Conservation (phyloP, 1,140 invertebrate genomes). For the Papilio glaucus region DNA sequence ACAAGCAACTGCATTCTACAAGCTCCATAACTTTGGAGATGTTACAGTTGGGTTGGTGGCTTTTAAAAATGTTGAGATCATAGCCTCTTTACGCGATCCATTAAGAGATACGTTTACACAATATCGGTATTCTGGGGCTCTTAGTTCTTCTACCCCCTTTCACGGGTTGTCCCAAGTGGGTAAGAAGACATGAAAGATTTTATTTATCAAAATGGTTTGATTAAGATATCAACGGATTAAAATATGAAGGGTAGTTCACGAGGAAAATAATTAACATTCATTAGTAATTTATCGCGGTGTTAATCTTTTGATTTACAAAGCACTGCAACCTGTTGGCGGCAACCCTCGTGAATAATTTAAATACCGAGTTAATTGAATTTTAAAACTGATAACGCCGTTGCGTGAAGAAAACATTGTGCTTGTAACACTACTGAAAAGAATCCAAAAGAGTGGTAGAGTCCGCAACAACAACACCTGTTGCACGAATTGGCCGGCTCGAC, state of each 20-base stretch:
- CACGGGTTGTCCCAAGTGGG: too few relatives aligned
- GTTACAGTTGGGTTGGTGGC: too few relatives aligned
- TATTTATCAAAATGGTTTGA: background rate
- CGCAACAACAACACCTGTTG: too few relatives aligned
- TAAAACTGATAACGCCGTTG: constrained; percentile 19
- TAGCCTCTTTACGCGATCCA: too few relatives aligned
- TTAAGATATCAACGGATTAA: background rate
- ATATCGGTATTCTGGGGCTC: too few relatives aligned
- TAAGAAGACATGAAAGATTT: background rate
- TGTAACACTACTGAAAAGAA: background rate
- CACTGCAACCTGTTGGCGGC: constrained; percentile 10
- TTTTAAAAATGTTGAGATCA: too few relatives aligned
- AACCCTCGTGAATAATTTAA: constrained; percentile 20
- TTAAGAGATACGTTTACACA: too few relatives aligned
- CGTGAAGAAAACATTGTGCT: background rate
- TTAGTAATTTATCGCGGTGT: constrained; percentile 10
- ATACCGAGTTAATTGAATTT: background rate
- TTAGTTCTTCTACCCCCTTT: too few relatives aligned
- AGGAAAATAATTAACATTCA: background rate
- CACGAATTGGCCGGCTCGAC: too few relatives aligned
- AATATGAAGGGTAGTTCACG: background rate
- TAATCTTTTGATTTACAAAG: constrained; percentile 26
- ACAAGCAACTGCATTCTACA: too few relatives aligned
- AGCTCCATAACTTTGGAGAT: too few relatives aligned
- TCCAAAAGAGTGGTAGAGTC: too few relatives aligned